Base-by-base conservation (phyloP, 2,888 invertebrate species). In the Ephialtes manifestator region DNA sequence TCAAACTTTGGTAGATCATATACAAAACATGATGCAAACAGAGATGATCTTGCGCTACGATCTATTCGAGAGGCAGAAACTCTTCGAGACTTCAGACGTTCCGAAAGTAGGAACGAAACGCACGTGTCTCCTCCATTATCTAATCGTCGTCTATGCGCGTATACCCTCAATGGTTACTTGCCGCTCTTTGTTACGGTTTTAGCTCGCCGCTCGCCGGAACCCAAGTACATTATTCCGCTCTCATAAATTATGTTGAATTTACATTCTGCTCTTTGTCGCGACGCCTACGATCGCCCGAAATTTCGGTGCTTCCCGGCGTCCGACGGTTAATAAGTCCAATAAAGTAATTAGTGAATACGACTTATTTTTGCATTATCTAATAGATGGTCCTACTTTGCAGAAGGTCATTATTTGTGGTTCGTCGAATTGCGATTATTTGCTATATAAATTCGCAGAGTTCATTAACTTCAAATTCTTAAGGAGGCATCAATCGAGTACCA, bases 171-270 rank as follows among this genome's bases (percentile, higher is more conserved):
- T 10, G 20, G 31, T 60, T 35, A 70, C 48, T 63, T 48, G 63
- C 35, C 63, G 4, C 67, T 70, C 70, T 70, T 51, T 70, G 78
- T 48, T 63, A 68, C 77, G 68, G 15, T 68, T 58, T 46, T 60
- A 79, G 35, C 51, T 63, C 68, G 39, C 60, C 68, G 68, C 68
- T 39, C 39, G 20, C 55, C 58, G 77, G 48, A 63, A 46, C 58
- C 67, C 28, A 51, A 53, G 65, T 67, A 28, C 51, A 39, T 65
- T 65, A 79, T 48, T n/a, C 31, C 11, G 60, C 28, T 79, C 60
- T 60, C 60, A 10, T 60, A 79, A 70, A 78, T 63, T 24, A 51
- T 51, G 20, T 13, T 8, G 60, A 71, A 63, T 71, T 63, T 35
- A 35, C 60, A 39, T 60, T 46, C 48, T 13, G 48, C 31, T 51